Evolutionary conservation across 2,888 invertebrate species (phyloP).

Genomic region (Dastarcus helophoroides): DNA sequence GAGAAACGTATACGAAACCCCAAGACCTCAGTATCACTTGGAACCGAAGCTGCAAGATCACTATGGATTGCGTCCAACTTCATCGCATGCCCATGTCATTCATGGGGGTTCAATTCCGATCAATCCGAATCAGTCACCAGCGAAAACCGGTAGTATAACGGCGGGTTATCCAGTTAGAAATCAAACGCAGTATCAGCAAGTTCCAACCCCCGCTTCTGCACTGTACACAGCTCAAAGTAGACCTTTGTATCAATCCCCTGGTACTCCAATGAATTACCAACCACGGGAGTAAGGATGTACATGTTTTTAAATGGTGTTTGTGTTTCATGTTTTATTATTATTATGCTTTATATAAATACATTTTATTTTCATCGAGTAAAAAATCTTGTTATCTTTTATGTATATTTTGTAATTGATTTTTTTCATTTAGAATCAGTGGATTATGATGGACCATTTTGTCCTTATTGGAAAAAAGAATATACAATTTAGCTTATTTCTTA

Average conservation of each 20-base stretch:
- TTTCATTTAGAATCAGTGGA: no score
- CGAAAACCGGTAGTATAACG: constrained; percentile 72
- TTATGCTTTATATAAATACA: neutral
- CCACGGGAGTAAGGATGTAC: constrained; percentile 18
- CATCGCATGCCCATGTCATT: constrained; percentile 41
- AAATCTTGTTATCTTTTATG: no score
- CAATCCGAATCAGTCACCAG: constrained; percentile 45
- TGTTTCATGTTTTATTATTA: neutral
- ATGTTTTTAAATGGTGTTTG: neutral
- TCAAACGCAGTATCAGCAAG: constrained; percentile 39
- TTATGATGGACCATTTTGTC: no score
- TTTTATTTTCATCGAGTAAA: neutral
- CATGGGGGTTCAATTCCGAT: constrained; percentile 45
- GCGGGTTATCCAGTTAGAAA: constrained; percentile 73
- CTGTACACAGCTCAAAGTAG: constrained; percentile 33
- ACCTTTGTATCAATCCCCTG: constrained; percentile 32
- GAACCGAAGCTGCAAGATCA: constrained; percentile 32
- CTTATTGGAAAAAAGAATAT: no score
- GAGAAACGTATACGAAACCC: constrained; percentile 30
- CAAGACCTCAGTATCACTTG: constrained; percentile 31
- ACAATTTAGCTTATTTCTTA: no score
- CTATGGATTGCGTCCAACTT: constrained; percentile 32
- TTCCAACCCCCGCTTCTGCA: constrained; percentile 27
- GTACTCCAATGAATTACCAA: constrained; percentile 27
- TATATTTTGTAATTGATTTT: no score